Evolutionary conservation across 2,888 invertebrate species (phyloP).

Genomic region (Aquatica leii): DNA sequence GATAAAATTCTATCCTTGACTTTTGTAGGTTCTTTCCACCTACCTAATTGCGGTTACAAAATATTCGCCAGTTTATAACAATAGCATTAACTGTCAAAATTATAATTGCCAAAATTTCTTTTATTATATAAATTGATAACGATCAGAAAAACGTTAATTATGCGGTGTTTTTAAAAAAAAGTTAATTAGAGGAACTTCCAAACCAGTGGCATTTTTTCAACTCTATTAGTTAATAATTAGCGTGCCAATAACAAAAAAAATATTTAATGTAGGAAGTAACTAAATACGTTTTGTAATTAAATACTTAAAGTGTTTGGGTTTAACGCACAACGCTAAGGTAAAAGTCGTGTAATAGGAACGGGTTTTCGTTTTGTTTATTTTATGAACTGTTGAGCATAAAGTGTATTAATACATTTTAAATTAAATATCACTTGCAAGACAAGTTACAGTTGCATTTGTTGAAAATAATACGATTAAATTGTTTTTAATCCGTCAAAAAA

Average conservation of each 20-base stretch:
- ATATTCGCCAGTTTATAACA: conserved; percentile 4
- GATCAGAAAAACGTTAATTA: too few relatives aligned
- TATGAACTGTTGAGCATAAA: conserved; percentile 32
- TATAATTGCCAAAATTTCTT: conserved; percentile 8
- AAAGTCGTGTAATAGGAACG: conserved; percentile 32
- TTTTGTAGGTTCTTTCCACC: conserved; percentile 6
- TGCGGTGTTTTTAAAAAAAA: background rate
- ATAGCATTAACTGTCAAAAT: conserved; percentile 1
- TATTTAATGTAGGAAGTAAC: conserved; percentile 17
- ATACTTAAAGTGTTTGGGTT: conserved; percentile 18
- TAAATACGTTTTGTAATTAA: conserved; percentile 19
- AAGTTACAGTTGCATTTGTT: conserved; percentile 21
- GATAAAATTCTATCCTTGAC: conserved; percentile 9
- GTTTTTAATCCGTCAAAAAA: too few relatives aligned
- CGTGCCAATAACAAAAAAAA: background rate
- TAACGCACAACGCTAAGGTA: conserved; percentile 27
- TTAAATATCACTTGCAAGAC: conserved; percentile 32
- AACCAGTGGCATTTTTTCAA: background rate
- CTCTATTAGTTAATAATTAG: background rate
- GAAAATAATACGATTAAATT: conserved; percentile 33
- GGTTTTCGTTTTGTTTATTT: conserved; percentile 32
- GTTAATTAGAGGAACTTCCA: background rate
- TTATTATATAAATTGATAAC: conserved; percentile 1
- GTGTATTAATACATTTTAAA: conserved; percentile 26
- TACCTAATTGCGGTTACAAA: conserved; percentile 9